These are phyloP conservation scores for Balaenoptera acutorostrata DNA, from an alignment of 2,113 vertebrate genomes.

Conservation along the genomic window DNA sequence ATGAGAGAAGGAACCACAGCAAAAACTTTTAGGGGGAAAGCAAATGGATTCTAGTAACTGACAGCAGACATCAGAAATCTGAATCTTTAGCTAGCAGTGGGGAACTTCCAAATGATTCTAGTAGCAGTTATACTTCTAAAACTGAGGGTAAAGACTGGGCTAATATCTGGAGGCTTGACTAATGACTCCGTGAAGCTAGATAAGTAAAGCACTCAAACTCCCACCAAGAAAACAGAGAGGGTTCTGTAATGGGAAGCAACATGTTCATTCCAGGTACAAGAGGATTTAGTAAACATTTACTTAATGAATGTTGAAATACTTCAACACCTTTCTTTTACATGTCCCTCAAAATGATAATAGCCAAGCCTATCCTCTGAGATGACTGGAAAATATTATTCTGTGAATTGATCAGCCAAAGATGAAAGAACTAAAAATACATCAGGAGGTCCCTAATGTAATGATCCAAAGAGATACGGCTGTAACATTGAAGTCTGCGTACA, in stretches of 20 bases:
- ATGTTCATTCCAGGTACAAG: neutral
- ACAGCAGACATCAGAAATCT: neutral
- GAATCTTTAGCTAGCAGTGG: neutral
- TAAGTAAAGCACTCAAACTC: neutral
- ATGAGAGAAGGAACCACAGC: neutral
- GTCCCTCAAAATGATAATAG: neutral
- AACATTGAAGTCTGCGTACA: neutral
- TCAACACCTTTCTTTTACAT: neutral
- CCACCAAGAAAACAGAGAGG: neutral
- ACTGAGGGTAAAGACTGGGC: neutral
- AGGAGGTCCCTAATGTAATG: neutral
- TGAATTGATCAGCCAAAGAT: neutral
- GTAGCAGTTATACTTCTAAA: neutral
- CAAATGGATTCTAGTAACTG: neutral
- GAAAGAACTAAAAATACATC: neutral
- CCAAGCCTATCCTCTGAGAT: neutral
- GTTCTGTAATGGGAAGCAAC: neutral
- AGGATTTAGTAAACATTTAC: neutral
- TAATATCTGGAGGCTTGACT: neutral
- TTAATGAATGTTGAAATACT: neutral
- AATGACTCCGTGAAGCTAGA: neutral
- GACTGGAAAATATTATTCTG: neutral
- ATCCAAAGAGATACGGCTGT: neutral
- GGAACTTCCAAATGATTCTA: neutral
- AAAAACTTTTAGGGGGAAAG: neutral